A percentile compares a stretch with the other conserved stretches of the same genome.
Conservation (phyloP, 2,888 invertebrate species). For the Monopis laevigella region DNA sequence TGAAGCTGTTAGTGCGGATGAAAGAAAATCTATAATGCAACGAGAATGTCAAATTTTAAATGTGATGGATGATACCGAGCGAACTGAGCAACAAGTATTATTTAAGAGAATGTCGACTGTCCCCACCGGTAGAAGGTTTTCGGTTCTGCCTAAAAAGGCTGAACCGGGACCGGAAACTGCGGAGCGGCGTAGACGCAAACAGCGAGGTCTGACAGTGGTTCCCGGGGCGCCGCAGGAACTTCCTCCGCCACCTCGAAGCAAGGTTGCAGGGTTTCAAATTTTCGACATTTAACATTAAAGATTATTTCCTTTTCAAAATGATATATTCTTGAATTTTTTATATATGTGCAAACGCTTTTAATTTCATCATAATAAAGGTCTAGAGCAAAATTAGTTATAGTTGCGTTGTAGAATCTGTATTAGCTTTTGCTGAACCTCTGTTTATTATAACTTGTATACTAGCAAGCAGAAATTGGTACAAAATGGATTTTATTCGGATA, state of each 20-base stretch:
- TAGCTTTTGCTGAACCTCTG: no score
- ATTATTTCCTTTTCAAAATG: not conserved
- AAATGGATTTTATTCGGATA: no score
- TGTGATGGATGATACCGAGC: conserved; percentile 41
- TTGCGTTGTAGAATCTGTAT: no score
- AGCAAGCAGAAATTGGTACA: no score
- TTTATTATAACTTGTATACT: no score
- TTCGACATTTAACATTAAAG: conserved; percentile 37
- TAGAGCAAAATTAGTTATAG: no score
- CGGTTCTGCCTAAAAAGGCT: conserved; percentile 41
- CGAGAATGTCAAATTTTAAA: conserved; percentile 40
- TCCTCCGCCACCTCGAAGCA: conserved; percentile 37
- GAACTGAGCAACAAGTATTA: conserved; percentile 40
- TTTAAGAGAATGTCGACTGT: conserved; percentile 53
- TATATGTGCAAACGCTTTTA: no score
- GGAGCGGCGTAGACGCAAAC: conserved; percentile 38
- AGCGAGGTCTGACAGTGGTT: conserved; percentile 47
- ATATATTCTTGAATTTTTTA: no score
- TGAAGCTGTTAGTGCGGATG: conserved; percentile 40
- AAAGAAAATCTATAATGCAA: conserved; percentile 43
- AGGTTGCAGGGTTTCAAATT: conserved; percentile 38
- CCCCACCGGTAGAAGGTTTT: conserved; percentile 44
- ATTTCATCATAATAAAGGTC: no score
- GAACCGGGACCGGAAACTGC: conserved; percentile 26
- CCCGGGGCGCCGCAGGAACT: conserved; percentile 41